phyloP scores from a whole-genome alignment of 2,797 vertebrate genomes.

The Centropyge bicolor region DNA sequence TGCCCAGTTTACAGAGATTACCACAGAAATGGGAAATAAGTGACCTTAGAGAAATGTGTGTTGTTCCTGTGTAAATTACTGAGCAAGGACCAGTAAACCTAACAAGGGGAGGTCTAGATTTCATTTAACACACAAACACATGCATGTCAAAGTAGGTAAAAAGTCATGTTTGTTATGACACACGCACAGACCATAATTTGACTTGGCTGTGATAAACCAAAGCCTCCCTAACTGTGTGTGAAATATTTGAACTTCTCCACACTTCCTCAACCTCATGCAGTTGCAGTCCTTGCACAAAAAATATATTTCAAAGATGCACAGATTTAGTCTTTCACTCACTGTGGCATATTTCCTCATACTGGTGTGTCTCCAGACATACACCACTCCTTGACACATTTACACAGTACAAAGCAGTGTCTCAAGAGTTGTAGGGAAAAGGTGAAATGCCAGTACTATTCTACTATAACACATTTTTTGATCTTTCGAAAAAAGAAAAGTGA shows the following conservation, averaged over 20 bases:
- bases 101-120: background rate
- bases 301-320: background rate
- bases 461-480: background rate
- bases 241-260: slow-evolving; percentile 34
- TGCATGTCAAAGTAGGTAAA: slow-evolving; percentile 40
- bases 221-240: slow-evolving; percentile 23
- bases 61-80: background rate
- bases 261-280: slow-evolving; percentile 25
- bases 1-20: background rate
- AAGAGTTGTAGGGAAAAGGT: background rate
- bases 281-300: slow-evolving; percentile 24
- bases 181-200: slow-evolving; percentile 16
- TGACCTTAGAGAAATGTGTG: background rate
- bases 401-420: slow-evolving; percentile 4
- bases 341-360: slow-evolving; percentile 1
- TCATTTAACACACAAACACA: background rate
- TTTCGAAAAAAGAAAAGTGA: background rate
- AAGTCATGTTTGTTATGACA: slow-evolving; percentile 57
- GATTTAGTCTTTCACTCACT: background rate
- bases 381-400: background rate
- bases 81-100: background rate
- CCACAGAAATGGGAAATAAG: background rate
- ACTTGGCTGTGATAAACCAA: slow-evolving; percentile 53
- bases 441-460: background rate
- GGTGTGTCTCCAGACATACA: background rate